phyloP scores from a whole-genome alignment of 2,888 invertebrate genomes.

The Platycheirus albimanus region DNA sequence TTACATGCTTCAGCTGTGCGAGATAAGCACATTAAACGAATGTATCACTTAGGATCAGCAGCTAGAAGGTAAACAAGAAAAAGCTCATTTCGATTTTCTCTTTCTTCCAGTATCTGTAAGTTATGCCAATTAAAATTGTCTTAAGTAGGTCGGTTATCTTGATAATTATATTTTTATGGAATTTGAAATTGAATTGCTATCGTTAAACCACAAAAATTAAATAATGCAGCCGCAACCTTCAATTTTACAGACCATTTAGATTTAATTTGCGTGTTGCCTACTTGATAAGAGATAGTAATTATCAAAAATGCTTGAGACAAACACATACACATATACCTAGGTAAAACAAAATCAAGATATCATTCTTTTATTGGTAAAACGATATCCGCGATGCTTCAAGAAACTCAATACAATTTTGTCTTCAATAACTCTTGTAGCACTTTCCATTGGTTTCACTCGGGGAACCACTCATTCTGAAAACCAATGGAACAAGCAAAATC shows the following conservation, averaged over 20 bases:
- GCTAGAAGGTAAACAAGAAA: slow-evolving; percentile 79
- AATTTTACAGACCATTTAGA: background rate
- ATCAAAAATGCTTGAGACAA: background rate
- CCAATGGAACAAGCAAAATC: too few relatives aligned
- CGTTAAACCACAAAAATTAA: background rate
- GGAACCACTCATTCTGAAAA: too few relatives aligned
- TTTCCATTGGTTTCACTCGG: too few relatives aligned
- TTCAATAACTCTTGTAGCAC: too few relatives aligned
- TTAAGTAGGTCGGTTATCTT: background rate
- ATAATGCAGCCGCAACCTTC: slow-evolving; percentile 3
- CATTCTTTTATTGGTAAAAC: too few relatives aligned
- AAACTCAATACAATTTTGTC: too few relatives aligned
- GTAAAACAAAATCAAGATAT: background rate
- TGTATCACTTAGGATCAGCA: slow-evolving; percentile 79
- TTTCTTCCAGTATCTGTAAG: background rate
- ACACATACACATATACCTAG: too few relatives aligned
- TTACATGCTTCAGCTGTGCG: slow-evolving; percentile 78
- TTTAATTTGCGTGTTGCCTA: background rate
- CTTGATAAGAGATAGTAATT: background rate
- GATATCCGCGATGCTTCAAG: too few relatives aligned
- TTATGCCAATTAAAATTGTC: background rate
- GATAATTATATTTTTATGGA: background rate
- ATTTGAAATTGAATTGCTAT: background rate
- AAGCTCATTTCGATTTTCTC: slow-evolving; percentile 12
- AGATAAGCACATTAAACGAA: slow-evolving; percentile 81